Evolutionary conservation across 1,140 invertebrate species (phyloP).

Genomic region (Hypsibius dujardini): DNA sequence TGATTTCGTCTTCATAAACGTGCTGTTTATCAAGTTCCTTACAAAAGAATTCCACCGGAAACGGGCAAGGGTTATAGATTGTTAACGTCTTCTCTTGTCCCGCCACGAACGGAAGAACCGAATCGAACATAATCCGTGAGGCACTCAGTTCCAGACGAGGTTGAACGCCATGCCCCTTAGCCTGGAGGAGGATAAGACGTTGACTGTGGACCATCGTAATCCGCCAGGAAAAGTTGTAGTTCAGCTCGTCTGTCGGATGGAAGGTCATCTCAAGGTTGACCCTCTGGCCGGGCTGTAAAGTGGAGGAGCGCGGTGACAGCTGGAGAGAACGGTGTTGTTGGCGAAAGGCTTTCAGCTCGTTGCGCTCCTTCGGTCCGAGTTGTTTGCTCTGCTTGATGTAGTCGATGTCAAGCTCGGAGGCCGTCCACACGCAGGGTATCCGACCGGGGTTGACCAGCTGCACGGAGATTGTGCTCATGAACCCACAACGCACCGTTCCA

Average conservation of each 20-base stretch:
- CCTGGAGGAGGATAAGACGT: neutral
- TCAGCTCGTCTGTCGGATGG: neutral
- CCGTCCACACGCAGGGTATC: neutral
- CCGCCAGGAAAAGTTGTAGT: neutral
- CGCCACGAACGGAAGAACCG: neutral
- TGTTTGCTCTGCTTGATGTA: neutral
- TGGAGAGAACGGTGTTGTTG: neutral
- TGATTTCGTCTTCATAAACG: neutral
- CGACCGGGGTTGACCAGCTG: slow-evolving; percentile 1
- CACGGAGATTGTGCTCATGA: neutral
- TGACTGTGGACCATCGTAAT: neutral
- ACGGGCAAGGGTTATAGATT: slow-evolving; percentile 3
- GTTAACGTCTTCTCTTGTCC: neutral
- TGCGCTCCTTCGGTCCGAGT: neutral
- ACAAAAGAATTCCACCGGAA: slow-evolving; percentile 7
- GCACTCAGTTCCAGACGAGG: neutral
- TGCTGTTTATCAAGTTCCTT: neutral
- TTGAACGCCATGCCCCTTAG: neutral
- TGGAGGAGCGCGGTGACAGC: neutral
- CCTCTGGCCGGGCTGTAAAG: neutral
- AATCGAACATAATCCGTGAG: neutral
- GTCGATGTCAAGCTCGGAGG: neutral
- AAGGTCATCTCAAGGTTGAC: neutral
- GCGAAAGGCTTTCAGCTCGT: neutral
- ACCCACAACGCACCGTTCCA: neutral